Evolutionary conservation across 2,888 invertebrate species (phyloP).

Genomic region (Actias luna): DNA sequence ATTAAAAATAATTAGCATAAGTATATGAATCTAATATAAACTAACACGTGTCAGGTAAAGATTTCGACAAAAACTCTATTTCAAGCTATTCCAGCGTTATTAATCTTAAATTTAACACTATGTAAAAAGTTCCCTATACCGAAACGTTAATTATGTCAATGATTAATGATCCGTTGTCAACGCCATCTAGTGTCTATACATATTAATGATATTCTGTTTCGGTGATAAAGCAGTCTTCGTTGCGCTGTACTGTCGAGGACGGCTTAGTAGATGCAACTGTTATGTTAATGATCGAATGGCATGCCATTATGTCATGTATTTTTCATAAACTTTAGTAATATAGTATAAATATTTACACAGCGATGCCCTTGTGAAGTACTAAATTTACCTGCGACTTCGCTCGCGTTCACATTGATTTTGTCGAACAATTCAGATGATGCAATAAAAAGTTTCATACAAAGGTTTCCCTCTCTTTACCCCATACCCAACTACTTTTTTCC

Average conservation of each 20-base stretch:
- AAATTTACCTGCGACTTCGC: no score
- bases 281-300: not conserved
- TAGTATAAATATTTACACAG: not conserved
- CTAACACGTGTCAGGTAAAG: no score
- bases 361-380: not conserved
- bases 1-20: no score
- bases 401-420: no score
- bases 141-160: slow-evolving; percentile 42
- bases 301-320: not conserved
- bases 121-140: not conserved
- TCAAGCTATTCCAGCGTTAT: not conserved
- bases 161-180: slow-evolving; percentile 49
- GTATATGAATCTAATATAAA: no score
- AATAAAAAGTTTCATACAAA: no score
- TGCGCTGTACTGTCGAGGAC: not conserved
- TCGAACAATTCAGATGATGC: no score
- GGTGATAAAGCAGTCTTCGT: slow-evolving; percentile 6
- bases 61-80: no score
- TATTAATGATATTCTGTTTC: slow-evolving; percentile 39
- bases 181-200: slow-evolving; percentile 38
- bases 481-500: no score
- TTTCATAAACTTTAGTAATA: not conserved
- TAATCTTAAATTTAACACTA: not conserved
- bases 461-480: no score
- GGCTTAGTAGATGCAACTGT: not conserved